A percentile compares a stretch with the other conserved stretches of the same genome.
Conservation (phyloP, 1,140 invertebrate species). For the Drosophila ogumai region DNA sequence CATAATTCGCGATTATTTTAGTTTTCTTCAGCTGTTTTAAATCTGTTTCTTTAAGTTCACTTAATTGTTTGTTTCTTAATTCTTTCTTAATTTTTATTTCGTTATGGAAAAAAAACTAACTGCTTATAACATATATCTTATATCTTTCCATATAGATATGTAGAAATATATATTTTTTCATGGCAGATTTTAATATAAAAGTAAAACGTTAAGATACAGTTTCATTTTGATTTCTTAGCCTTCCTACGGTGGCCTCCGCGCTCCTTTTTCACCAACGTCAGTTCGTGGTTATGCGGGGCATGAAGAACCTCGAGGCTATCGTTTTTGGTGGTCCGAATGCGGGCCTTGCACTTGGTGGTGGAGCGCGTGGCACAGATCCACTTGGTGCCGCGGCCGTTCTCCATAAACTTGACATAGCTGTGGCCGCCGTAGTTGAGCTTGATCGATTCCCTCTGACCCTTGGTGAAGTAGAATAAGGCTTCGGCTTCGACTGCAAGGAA, state of each 20-base stretch:
- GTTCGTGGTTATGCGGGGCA: constrained; percentile 66
- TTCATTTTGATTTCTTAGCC: constrained; percentile 9
- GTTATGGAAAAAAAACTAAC: neutral
- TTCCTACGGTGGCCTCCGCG: constrained; percentile 1
- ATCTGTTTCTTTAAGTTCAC: too few species aligned
- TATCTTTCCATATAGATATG: neutral
- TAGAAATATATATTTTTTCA: neutral
- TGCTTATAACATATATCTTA: too few species aligned
- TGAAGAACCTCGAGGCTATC: constrained; percentile 63
- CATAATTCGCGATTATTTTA: too few species aligned
- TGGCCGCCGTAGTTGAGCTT: constrained; percentile 74
- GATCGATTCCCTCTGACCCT: constrained; percentile 73
- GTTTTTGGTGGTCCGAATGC: constrained; percentile 68
- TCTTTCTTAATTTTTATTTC: neutral
- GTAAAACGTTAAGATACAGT: neutral
- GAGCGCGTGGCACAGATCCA: constrained; percentile 82
- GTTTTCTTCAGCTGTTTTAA: too few species aligned
- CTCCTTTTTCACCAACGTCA: constrained; percentile 1
- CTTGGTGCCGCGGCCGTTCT: constrained; percentile 74
- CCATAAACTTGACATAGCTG: constrained; percentile 79
- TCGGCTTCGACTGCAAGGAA: constrained; percentile 42
- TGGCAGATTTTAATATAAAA: neutral
- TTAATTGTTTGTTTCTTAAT: neutral
- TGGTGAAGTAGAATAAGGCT: constrained; percentile 60
- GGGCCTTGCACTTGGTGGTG: constrained; percentile 77